A percentile compares a stretch with the other conserved stretches of the same genome.
phyloP scores from a whole-genome alignment of 1,140 invertebrate species.

The Lethrus apterus region DNA sequence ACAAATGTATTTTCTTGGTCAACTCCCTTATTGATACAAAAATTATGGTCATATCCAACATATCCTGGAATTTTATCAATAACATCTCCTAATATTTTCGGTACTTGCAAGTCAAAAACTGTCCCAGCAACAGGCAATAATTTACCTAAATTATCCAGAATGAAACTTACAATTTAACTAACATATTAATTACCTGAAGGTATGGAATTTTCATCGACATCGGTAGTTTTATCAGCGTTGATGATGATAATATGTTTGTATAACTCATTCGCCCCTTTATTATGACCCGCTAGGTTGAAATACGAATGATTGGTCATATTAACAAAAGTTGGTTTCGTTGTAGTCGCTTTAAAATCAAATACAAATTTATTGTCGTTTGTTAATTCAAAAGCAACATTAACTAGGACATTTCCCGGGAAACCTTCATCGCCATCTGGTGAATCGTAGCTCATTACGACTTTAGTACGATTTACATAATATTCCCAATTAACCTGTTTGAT shows the following conservation, averaged over 20 bases:
- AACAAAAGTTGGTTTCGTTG: constrained; percentile 72
- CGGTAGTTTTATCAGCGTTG: constrained; percentile 69
- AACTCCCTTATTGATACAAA: constrained; percentile 40
- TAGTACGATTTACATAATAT: constrained; percentile 35
- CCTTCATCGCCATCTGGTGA: constrained; percentile 74
- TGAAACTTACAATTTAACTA: neutral
- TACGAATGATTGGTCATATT: constrained; percentile 92
- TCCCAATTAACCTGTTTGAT: constrained; percentile 29
- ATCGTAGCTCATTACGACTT: constrained; percentile 37
- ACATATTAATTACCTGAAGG: constrained; percentile 66
- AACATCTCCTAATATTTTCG: constrained; percentile 46
- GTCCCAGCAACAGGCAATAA: constrained; percentile 28
- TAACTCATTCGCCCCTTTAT: constrained; percentile 46
- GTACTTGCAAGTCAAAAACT: constrained; percentile 56
- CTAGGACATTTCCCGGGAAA: constrained; percentile 70
- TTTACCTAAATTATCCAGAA: constrained; percentile 33
- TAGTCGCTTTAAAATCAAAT: constrained; percentile 65
- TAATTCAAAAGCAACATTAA: constrained; percentile 63
- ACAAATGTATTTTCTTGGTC: constrained; percentile 37
- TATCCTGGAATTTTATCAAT: constrained; percentile 40
- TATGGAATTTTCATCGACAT: constrained; percentile 63
- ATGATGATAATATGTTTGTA: constrained; percentile 68
- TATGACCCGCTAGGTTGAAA: constrained; percentile 87
- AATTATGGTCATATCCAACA: constrained; percentile 73
- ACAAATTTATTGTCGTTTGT: constrained; percentile 62